Percentiles rank a stretch among this genome's conserved stretches.
Evolutionary conservation across 1,140 invertebrate species (phyloP).

Genomic region (Drosophila varians): DNA sequence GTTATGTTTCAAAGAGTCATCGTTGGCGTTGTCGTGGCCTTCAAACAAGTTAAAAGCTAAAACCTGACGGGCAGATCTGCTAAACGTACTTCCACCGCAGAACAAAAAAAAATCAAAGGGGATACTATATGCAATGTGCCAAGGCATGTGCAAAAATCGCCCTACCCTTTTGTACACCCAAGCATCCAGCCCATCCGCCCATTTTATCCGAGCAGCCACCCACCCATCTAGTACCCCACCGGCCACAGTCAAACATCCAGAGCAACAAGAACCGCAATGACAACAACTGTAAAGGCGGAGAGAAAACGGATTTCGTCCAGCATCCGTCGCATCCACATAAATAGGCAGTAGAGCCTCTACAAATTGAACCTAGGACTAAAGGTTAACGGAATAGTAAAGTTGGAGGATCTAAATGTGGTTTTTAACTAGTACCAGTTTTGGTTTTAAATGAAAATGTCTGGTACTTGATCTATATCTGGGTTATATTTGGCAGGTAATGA

Average conservation of each 20-base stretch:
- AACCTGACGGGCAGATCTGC: conserved; percentile 20
- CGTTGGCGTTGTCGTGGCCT: conserved; percentile 30
- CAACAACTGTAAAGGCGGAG: conserved; percentile 66
- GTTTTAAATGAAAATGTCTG: too few species aligned
- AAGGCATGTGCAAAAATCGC: conserved; percentile 41
- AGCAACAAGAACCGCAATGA: conserved; percentile 73
- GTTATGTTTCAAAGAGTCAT: conserved; percentile 59
- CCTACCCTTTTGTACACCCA: conserved; percentile 6
- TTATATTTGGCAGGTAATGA: conserved; percentile 35
- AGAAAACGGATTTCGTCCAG: conserved; percentile 63
- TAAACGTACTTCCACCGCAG: conserved; percentile 53
- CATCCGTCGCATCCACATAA: conserved; percentile 47
- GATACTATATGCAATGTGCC: conserved; percentile 61
- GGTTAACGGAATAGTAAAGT: too few species aligned
- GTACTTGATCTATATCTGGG: too few species aligned
- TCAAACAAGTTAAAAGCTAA: conserved; percentile 48
- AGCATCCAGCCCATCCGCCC: not conserved
- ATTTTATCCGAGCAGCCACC: not conserved
- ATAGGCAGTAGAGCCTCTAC: not conserved
- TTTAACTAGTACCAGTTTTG: too few species aligned
- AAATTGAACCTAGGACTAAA: not conserved
- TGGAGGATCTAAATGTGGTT: not conserved
- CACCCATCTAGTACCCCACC: not conserved
- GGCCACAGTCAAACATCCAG: conserved; percentile 49
- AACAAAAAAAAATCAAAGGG: too few species aligned